These are phyloP conservation scores for Archegozetes longisetosus DNA, from an alignment of 1,140 invertebrate genomes.

Conservation along the genomic window DNA sequence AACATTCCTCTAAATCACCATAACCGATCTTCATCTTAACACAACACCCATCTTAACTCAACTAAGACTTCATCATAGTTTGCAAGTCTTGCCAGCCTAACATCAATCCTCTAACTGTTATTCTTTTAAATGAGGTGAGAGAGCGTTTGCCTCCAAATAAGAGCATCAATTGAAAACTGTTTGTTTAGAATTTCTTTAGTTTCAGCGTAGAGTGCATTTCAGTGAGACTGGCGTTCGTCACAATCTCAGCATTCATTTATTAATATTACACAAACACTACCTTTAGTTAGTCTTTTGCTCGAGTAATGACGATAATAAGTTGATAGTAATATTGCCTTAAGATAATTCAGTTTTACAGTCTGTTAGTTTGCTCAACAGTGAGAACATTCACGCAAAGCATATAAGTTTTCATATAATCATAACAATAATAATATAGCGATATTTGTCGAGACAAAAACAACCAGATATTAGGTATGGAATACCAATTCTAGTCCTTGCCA, in stretches of 20 bases:
- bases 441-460: background rate
- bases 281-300: background rate
- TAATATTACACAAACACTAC: background rate
- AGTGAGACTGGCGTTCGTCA: background rate
- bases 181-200: too few relatives aligned
- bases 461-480: background rate
- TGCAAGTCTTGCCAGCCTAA: too few relatives aligned
- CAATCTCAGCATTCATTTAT: background rate
- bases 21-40: too few relatives aligned
- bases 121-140: too few relatives aligned
- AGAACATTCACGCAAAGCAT: background rate
- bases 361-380: too few relatives aligned
- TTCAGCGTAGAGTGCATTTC: background rate
- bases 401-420: background rate
- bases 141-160: too few relatives aligned
- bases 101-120: too few relatives aligned
- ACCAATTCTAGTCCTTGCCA: background rate
- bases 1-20: too few relatives aligned
- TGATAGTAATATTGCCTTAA: background rate
- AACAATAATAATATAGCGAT: background rate
- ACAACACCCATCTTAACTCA: too few relatives aligned
- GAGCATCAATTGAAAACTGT: too few relatives aligned
- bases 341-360: too few relatives aligned
- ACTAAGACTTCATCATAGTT: too few relatives aligned
- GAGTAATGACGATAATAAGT: background rate